Percentiles rank a stretch among this genome's conserved stretches.
phyloP scores from a whole-genome alignment of 2,113 vertebrate genomes.

The Typhlomys cinereus region DNA sequence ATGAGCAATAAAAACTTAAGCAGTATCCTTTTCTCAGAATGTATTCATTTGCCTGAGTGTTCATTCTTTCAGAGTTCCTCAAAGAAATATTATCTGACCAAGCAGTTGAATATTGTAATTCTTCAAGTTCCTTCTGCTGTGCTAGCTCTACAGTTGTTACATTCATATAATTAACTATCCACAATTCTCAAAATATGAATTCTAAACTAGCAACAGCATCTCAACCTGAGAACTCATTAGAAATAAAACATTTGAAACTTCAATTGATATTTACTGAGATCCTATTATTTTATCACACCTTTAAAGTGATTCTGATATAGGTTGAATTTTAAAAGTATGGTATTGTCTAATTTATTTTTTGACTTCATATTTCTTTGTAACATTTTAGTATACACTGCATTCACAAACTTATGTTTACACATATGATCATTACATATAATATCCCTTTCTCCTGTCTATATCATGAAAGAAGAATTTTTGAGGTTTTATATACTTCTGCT shows the following conservation, averaged over 20 bases:
- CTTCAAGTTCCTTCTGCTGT: background rate
- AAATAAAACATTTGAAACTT: background rate
- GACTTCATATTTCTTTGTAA: background rate
- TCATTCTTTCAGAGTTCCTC: background rate
- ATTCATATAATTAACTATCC: background rate
- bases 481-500: background rate
- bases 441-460: background rate
- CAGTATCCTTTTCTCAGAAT: background rate
- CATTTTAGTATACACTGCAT: background rate
- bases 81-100: background rate
- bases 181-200: background rate
- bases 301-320: background rate
- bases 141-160: background rate
- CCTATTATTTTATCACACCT: accelerated
- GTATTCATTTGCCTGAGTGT: too few relatives aligned
- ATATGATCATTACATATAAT: background rate
- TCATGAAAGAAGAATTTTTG: background rate
- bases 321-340: background rate
- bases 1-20: too few relatives aligned
- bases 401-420: background rate
- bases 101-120: background rate
- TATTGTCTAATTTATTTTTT: background rate
- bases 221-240: background rate
- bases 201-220: background rate
- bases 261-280: background rate